Base-by-base conservation (phyloP, 2,113 vertebrate species). In the Siniperca knerii region DNA sequence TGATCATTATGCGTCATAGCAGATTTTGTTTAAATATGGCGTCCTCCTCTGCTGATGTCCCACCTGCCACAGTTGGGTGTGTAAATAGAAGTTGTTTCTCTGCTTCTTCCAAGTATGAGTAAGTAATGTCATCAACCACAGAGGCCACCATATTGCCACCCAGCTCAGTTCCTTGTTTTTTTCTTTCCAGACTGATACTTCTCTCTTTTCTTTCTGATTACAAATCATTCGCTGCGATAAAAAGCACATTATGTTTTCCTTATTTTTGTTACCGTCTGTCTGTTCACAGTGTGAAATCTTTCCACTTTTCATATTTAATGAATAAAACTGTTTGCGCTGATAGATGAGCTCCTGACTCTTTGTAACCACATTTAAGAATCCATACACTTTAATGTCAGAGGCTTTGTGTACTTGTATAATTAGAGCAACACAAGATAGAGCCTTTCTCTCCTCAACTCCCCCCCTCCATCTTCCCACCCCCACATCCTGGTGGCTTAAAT, bases 301-400 rank as follows among this genome's bases (percentile, higher is more conserved):
- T 93, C 89, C 87, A 87, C 74, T 87, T 92, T 89, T 88, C 82
- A 83, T 94, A 95, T 94, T 95, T 94, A 93, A 95, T 93, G 50
- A 95, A 95, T 94, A 93, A 95, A 95, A 82, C 76, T 81, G 48
- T 93, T 91, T 90, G 76, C 46, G 66, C 79, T 86, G 75, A 90
- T 50, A 75, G 29, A 77, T 6, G 29, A 89, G 48, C 61, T 83
- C 55, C 66, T 64, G 89, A 87, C 87, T 93, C 78, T 91, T 85
- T 85, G 72, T 90, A 23, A 84, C 20, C 40, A 46, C 60, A 66
- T 68, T 55, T 65, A 72, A 50, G 3, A 57, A 81, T 64, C 54
- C 33, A 44, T 42, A 29, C 33, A 75, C 23, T 46, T 54, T 23
- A 65, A n/a, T 20, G 55, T 42, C 46, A 37, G 64, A n/a, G n/a